Evolutionary conservation across 2,797 vertebrate species (phyloP), one percentile per base, ranked within the genome.

Genomic region (Enteromius fasciolatus): DNA sequence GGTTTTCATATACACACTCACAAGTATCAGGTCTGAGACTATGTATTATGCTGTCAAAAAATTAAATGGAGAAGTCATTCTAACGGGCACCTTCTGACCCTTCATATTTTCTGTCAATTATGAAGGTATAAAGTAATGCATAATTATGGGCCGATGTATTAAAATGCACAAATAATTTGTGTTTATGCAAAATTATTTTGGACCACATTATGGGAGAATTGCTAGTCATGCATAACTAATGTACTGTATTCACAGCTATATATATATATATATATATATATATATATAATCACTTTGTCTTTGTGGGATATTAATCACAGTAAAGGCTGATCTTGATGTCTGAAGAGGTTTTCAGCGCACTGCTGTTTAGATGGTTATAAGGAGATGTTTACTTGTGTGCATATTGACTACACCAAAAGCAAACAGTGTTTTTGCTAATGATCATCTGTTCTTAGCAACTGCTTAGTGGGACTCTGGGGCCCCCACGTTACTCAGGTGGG

Each of bases 31-130:
- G 88, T 87, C 92, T 76, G 92, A 93, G 91, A 95, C 95, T 95
- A 95, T 96, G 95, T 95, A 95, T 95, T 94, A 80, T 90, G 94
- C 96, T 83, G 99, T 97, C 98, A 97, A 98, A 94, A 95, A 96
- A 96, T 96, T 96, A 96, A 96, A 98, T 98, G 98, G 98, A 97
- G 97, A 98, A 99, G 97, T 97, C 98, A 96, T 96, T 99, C 97
- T 98, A 97, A 98, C 96, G 95, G 97, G 95, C 94, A 95, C 97
- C 97, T 96, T 96, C 94, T 98, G 96, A 97, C 96, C 96, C 95
- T 96, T 96, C 97, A 97, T 98, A 97, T 98, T 97, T 97, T 96
- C 97, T 97, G 97, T 98, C 97, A 98, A 97, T 98, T 98, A 98
- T 95, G 95, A 96, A 97, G 96, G 96, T 96, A 96, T 94, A 96